phyloP scores from a whole-genome alignment of 1,140 invertebrate species.

The Aporrectodea caliginosa region DNA sequence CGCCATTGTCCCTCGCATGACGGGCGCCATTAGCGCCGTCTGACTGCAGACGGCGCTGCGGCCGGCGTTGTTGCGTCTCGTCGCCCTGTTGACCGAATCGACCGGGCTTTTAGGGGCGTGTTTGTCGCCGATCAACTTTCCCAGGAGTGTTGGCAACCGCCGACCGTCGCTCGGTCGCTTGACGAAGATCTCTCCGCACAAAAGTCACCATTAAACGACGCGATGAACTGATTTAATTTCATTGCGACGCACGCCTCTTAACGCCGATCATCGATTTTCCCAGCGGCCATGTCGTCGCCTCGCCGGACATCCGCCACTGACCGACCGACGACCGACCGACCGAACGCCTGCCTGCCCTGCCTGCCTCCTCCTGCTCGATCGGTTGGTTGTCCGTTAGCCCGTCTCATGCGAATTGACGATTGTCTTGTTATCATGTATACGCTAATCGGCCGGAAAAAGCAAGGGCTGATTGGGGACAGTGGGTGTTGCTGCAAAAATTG shows the following conservation, averaged over 20 bases:
- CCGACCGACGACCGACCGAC: too few relatives aligned
- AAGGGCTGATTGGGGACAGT: not conserved
- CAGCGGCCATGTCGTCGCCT: not conserved
- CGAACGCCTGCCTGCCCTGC: too few relatives aligned
- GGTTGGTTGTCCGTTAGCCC: not conserved
- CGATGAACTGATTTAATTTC: not conserved
- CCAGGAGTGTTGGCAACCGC: not conserved
- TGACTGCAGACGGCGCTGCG: not conserved
- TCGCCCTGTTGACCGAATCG: not conserved
- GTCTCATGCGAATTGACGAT: not conserved
- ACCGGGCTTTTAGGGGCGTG: not conserved
- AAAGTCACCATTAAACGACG: too few relatives aligned
- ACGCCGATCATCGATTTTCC: not conserved
- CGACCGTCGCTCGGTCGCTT: too few relatives aligned
- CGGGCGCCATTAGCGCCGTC: not conserved
- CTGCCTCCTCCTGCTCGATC: not conserved
- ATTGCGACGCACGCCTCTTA: not conserved
- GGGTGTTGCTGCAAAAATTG: too few relatives aligned
- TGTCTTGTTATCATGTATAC: not conserved
- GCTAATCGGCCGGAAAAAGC: not conserved
- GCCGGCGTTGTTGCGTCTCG: not conserved
- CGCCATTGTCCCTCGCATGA: not conserved
- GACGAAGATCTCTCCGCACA: too few relatives aligned
- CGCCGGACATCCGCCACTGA: too few relatives aligned
- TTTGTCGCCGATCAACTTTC: not conserved